Evolutionary conservation across 2,797 vertebrate species (phyloP).

Genomic region (Synaphobranchus kaupii): DNA sequence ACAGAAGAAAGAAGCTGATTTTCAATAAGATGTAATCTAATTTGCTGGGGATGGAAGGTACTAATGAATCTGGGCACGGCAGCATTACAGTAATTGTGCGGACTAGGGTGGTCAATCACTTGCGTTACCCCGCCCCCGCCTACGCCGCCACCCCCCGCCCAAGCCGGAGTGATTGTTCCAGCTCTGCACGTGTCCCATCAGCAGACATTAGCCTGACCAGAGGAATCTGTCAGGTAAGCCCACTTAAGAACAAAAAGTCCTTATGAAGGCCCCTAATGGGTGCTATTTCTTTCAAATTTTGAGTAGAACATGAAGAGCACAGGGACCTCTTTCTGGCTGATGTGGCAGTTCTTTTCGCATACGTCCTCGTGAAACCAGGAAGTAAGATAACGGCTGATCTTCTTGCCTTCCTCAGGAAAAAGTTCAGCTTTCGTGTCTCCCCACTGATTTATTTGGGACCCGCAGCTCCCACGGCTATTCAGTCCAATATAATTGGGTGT

Average conservation of each 20-base stretch:
- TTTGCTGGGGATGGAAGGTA: constrained; percentile 19
- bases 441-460: neutral
- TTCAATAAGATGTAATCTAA: constrained; percentile 34
- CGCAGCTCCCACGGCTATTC: neutral
- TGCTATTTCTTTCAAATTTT: constrained; percentile 1
- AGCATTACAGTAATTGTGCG: constrained; percentile 22
- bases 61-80: constrained; percentile 24
- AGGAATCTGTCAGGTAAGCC: neutral
- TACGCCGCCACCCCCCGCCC: neutral
- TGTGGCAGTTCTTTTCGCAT: neutral
- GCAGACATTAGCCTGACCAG: neutral
- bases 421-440: neutral
- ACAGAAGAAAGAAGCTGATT: constrained; percentile 22
- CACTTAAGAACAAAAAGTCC: neutral
- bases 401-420: neutral
- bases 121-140: neutral
- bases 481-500: neutral
- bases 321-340: neutral
- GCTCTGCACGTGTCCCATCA: neutral
- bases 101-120: constrained; percentile 18
- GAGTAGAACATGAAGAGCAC: neutral
- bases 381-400: neutral
- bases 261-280: neutral
- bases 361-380: neutral
- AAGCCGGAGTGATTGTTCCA: neutral